These are phyloP conservation scores for Catamblyrhynchus diadema DNA, from an alignment of 2,797 vertebrate genomes.

Conservation along the genomic window DNA sequence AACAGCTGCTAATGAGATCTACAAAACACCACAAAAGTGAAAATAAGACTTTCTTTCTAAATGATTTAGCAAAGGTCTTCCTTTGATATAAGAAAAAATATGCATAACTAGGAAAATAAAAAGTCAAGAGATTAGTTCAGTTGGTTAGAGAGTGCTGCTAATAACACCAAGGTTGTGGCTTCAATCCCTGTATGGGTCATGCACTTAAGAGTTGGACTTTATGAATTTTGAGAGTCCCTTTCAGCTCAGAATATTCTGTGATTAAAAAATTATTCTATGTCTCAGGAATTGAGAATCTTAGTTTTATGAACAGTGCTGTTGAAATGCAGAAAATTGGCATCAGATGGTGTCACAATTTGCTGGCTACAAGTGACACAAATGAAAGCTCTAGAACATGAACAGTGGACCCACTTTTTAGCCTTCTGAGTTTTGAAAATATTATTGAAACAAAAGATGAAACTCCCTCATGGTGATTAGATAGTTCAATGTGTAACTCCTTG, in stretches of 20 bases:
- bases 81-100: background rate
- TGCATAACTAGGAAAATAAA: background rate
- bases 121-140: background rate
- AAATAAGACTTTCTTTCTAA: background rate
- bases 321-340: background rate
- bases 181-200: background rate
- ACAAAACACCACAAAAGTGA: background rate
- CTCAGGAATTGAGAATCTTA: background rate
- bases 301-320: background rate
- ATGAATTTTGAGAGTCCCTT: background rate
- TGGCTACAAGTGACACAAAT: background rate
- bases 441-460: background rate
- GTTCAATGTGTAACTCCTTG: background rate
- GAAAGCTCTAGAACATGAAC: background rate
- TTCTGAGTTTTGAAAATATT: background rate
- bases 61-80: background rate
- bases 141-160: background rate
- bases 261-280: background rate
- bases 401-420: background rate
- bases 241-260: background rate
- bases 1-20: background rate
- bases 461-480: background rate
- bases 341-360: background rate
- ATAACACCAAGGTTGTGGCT: accelerated
- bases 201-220: no score